phyloP scores from a whole-genome alignment of 2,888 invertebrate genomes.

The Drosophila gaucha region DNA sequence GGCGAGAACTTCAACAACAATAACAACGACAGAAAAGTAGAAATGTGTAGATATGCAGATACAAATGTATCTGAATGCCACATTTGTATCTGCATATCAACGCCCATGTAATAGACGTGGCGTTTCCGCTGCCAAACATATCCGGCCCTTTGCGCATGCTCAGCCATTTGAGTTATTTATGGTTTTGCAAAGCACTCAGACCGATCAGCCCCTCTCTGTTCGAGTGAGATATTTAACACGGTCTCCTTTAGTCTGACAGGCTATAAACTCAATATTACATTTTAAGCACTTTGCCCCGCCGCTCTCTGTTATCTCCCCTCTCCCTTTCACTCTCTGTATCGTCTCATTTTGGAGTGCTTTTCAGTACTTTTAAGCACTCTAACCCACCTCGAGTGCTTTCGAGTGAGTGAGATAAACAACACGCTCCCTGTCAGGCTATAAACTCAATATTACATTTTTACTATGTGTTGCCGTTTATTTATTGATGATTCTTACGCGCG shows the following conservation, averaged over 20 bases:
- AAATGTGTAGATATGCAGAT: conserved; percentile 52
- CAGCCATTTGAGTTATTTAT: conserved; percentile 63
- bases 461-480: conserved; percentile 77
- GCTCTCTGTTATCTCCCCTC: background rate
- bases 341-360: conserved; percentile 29
- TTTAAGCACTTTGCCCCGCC: background rate
- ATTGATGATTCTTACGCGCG: conserved; percentile 76
- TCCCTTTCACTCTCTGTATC: background rate
- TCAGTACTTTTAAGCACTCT: too few relatives aligned
- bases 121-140: conserved; percentile 71
- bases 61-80: conserved; percentile 52
- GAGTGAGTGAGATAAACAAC: conserved; percentile 16
- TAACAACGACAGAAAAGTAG: conserved; percentile 34
- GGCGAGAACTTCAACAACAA: conserved; percentile 14
- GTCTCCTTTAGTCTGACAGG: background rate
- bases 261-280: conserved; percentile 4
- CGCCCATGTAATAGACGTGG: conserved; percentile 68
- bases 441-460: conserved; percentile 66
- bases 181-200: conserved; percentile 38
- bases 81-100: conserved; percentile 59
- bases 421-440: conserved; percentile 41
- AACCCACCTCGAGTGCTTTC: background rate
- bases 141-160: conserved; percentile 74
- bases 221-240: too few relatives aligned
- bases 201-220: too few relatives aligned